Evolutionary conservation across 2,113 vertebrate genomes (phyloP).

Genomic region (Apodemus speciosus): DNA sequence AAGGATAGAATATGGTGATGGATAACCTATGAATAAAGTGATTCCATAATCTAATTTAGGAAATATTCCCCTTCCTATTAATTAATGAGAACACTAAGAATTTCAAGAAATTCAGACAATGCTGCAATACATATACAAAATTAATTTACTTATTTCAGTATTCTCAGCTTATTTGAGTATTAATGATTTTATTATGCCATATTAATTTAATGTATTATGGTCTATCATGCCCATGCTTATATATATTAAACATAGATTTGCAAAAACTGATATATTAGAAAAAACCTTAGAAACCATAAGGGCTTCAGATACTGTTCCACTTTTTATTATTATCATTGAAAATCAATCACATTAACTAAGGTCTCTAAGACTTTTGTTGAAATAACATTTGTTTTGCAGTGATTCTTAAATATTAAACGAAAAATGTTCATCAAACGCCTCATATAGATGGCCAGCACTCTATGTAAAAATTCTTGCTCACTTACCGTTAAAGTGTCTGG

Average conservation of each 20-base stretch:
- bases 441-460: neutral
- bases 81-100: neutral
- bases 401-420: slow-evolving; percentile 6
- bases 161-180: neutral
- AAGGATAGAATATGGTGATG: neutral
- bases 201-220: neutral
- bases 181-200: neutral
- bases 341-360: neutral
- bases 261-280: neutral
- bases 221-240: neutral
- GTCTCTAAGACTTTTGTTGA: neutral
- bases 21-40: neutral
- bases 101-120: neutral
- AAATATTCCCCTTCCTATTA: neutral
- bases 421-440: neutral
- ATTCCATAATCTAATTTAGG: slow-evolving; percentile 7
- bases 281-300: neutral
- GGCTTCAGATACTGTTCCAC: neutral
- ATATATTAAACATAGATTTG: neutral
- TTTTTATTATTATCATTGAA: neutral
- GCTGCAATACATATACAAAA: neutral
- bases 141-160: neutral
- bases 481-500: neutral
- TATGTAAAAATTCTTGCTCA: neutral
- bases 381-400: neutral